Evolutionary conservation across 2,888 invertebrate genomes (phyloP).

Genomic region (Shargacucullia verbasci): DNA sequence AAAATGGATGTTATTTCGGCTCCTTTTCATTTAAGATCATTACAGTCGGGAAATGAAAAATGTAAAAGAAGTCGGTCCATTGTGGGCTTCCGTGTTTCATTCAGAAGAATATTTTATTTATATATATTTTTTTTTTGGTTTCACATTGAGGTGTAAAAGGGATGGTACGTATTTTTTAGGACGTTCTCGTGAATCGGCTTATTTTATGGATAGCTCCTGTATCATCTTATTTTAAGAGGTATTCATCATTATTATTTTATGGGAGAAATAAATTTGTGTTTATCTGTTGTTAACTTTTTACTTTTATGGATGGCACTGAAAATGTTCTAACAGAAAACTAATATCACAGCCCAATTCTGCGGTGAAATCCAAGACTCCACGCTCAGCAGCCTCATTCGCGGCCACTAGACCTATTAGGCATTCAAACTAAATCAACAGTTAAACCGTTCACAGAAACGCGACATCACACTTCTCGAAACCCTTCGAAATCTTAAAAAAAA

Average conservation of each 20-base stretch:
- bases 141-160: constrained; percentile 16
- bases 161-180: constrained; percentile 2
- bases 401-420: too few relatives aligned
- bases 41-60: constrained; percentile 81
- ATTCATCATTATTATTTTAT: too few relatives aligned
- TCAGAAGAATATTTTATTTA: constrained; percentile 45
- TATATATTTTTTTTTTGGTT: constrained; percentile 33
- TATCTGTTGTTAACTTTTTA: too few relatives aligned
- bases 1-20: constrained; percentile 74
- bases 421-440: not conserved
- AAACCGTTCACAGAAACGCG: constrained; percentile 4
- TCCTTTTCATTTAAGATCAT: constrained; percentile 85
- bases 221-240: too few relatives aligned
- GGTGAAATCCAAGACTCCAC: too few relatives aligned
- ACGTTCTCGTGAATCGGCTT: not conserved
- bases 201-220: not conserved
- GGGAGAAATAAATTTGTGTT: too few relatives aligned
- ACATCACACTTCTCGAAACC: constrained; percentile 23
- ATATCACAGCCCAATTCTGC: too few relatives aligned
- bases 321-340: too few relatives aligned
- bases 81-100: constrained; percentile 65
- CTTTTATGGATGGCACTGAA: too few relatives aligned
- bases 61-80: constrained; percentile 73
- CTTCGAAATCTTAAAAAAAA: too few relatives aligned
- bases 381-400: too few relatives aligned